These are phyloP conservation scores for Cylas formicarius DNA, from an alignment of 1,140 invertebrate species.

Conservation along the genomic window DNA sequence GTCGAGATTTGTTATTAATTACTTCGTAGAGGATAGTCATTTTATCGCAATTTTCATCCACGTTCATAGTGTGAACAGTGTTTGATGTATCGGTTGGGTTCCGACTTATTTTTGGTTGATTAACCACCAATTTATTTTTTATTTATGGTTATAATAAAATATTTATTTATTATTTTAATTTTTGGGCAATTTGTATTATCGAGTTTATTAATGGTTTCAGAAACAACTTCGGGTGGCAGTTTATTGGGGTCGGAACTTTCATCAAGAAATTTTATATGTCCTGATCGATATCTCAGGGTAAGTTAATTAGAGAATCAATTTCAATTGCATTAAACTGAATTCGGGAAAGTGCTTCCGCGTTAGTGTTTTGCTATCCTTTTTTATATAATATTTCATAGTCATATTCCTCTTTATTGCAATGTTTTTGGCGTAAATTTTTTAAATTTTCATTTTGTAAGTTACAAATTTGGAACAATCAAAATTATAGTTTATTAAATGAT, in stretches of 20 bases:
- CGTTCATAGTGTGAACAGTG: too few relatives aligned
- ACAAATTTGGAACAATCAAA: too few relatives aligned
- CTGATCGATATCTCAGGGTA: constrained; percentile 5
- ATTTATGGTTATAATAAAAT: constrained; percentile 7
- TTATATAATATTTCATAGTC: constrained; percentile 43
- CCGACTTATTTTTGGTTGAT: too few relatives aligned
- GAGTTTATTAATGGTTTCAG: not conserved
- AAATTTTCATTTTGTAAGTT: too few relatives aligned
- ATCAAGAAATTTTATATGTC: not conserved
- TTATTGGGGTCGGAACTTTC: not conserved
- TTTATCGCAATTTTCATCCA: too few relatives aligned
- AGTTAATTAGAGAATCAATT: constrained; percentile 1
- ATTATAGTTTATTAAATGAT: too few relatives aligned
- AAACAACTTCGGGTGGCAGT: not conserved
- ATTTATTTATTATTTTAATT: constrained; percentile 3
- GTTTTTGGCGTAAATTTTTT: too few relatives aligned
- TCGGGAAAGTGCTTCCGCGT: constrained; percentile 10
- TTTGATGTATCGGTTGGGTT: too few relatives aligned
- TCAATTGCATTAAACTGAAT: constrained; percentile 4
- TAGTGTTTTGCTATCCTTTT: constrained; percentile 35
- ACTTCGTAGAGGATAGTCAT: too few relatives aligned
- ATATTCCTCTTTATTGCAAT: constrained; percentile 42
- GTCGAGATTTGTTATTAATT: constrained; percentile 12
- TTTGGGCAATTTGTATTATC: too few relatives aligned
- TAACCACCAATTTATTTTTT: too few relatives aligned